Evolutionary conservation across 2,113 vertebrate species (phyloP), one percentile per base, ranked within the genome.

Genomic region (Cercopithecus mona): DNA sequence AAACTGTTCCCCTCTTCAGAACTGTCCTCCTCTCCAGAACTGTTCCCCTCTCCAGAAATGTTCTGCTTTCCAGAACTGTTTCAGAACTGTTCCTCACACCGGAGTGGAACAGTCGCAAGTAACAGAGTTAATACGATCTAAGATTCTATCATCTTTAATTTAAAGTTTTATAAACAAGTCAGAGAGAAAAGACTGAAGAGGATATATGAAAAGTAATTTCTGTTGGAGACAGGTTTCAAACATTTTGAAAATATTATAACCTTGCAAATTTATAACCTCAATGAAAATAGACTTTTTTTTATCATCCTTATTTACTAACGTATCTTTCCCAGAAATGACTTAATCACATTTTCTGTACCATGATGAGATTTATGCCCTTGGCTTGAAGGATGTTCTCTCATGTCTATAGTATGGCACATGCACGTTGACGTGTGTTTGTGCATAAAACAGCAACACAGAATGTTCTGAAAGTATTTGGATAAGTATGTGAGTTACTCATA

Each of bases 351-450:
- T 57, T 80, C 61, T 18, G 66, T 6, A 0, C 52, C 45, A 43
- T 22, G 25, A 3, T 30, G 20, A 20, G 3, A 45, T 6, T 12
- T 87, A 32, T 1, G 14, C 16, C n/a, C 40, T 23, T 2, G 40
- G 38, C 61, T 23, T 40, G 59, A 23, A 30, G 22, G 16, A 5
- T 0, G 7, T 2, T 20, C 7, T 38, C 4, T 55, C 5, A 2
- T 2, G 2, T 66, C 27, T 11, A 1, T 2, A 2, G 0, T 2
- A 0, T 1, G 45, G 6, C 52, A 2, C 35, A 0, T 0, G 1
- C 27, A 0, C 0, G 0, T 7, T 12, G 12, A 3, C 14, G 10
- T 2, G 25, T 43, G 25, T 43, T 5, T 45, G 1, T 4, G 27
- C 1, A 0, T 12, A 30, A n/a, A 30, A 1, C 27, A 16, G 4